These are phyloP conservation scores for Vidua chalybeata DNA, from an alignment of 2,113 vertebrate species.

Conservation along the genomic window DNA sequence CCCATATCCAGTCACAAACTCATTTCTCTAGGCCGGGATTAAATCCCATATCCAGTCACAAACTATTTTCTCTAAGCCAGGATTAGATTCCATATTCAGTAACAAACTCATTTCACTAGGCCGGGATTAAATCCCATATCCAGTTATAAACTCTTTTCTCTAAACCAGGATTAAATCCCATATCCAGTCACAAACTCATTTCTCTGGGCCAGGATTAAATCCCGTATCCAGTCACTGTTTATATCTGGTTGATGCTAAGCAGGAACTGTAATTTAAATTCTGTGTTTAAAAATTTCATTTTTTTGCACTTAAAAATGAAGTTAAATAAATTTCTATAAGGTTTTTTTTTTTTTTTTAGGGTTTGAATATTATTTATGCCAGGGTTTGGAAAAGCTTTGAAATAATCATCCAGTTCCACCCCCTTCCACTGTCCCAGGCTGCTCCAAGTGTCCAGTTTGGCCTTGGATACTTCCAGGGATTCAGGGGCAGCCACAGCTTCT, in stretches of 20 bases:
- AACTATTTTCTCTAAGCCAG: fast-evolving
- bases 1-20: not conserved
- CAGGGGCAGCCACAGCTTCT: not conserved
- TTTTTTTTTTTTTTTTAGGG: not conserved
- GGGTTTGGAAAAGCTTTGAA: not conserved
- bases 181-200: not conserved
- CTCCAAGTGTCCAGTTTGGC: not conserved
- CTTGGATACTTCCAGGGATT: not conserved
- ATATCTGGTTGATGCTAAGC: not conserved
- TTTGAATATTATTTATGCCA: not conserved
- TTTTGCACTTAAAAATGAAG: not conserved
- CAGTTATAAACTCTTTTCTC: not conserved
- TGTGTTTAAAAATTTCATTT: not conserved
- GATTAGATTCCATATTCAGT: not conserved
- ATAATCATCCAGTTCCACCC: not conserved
- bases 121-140: not conserved
- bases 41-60: too few species aligned
- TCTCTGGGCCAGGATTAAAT: not conserved
- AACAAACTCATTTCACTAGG: not conserved
- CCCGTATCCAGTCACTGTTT: not conserved
- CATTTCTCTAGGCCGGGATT: not conserved
- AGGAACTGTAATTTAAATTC: not conserved
- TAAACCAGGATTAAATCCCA: not conserved
- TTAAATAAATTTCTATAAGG: not conserved
- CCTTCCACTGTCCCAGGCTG: fast-evolving